A percentile compares a stretch with the other conserved stretches of the same genome.
Conservation (phyloP, 2,797 vertebrate species). For the Hoplostethus atlanticus region DNA sequence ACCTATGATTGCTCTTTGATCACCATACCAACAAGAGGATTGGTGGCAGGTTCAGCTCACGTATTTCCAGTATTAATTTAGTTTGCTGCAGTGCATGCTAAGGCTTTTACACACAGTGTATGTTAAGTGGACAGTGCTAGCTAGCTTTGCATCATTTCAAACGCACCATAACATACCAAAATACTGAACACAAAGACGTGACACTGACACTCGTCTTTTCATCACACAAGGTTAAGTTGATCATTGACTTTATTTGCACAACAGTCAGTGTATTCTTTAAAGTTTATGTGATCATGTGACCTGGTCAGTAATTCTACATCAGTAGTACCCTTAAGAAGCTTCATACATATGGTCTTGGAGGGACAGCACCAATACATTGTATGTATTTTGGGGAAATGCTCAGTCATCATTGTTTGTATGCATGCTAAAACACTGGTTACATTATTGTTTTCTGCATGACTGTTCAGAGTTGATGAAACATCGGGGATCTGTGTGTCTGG, state of each 20-base stretch:
- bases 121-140: not conserved
- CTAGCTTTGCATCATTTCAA: not conserved
- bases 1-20: too few species aligned
- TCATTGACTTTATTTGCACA: not conserved
- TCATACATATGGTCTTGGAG: not conserved
- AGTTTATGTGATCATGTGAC: too few species aligned
- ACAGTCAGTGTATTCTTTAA: too few species aligned
- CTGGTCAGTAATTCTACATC: too few species aligned
- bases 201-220: not conserved
- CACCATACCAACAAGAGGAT: too few species aligned
- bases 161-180: not conserved
- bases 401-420: constrained; percentile 49
- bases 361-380: not conserved
- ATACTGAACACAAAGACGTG: not conserved
- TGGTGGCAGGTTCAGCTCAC: not conserved
- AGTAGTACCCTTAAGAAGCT: not conserved
- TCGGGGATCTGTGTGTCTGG: constrained; percentile 2
- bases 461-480: not conserved
- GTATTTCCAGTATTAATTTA: not conserved
- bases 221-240: not conserved
- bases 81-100: not conserved
- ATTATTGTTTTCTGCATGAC: constrained; percentile 47
- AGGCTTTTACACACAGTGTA: not conserved
- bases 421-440: constrained; percentile 1
- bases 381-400: constrained; percentile 24